These are phyloP conservation scores for Zoanthus gigantus DNA, from an alignment of 92 coral and sea anemone genomes.

Conservation along the genomic window DNA sequence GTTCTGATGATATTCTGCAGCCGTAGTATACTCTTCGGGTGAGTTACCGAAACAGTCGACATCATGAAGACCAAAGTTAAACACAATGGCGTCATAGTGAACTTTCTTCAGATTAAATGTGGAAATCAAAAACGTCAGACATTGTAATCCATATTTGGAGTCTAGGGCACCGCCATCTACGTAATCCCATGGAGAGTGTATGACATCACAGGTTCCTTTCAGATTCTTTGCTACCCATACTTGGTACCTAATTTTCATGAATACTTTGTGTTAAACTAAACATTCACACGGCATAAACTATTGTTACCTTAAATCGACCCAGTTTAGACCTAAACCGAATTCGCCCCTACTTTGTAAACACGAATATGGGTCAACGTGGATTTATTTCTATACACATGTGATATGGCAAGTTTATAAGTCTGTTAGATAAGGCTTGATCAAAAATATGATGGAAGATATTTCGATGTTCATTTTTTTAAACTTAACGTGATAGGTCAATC, in stretches of 20 bases:
- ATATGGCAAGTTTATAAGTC: too few relatives aligned
- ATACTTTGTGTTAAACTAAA: background rate
- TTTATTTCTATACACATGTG: too few relatives aligned
- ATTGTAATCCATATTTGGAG: conserved; percentile 77
- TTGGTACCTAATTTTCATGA: conserved; percentile 60
- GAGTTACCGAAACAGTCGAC: conserved; percentile 53
- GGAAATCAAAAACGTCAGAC: conserved; percentile 65
- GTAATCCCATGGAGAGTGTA: conserved; percentile 90
- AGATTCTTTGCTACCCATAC: conserved; percentile 56
- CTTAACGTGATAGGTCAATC: too few relatives aligned
- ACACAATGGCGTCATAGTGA: conserved; percentile 74
- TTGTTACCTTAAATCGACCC: too few relatives aligned
- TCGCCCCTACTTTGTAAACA: too few relatives aligned
- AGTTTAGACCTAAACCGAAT: too few relatives aligned
- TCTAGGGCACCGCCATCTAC: conserved; percentile 89
- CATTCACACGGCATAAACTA: too few relatives aligned
- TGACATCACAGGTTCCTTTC: conserved; percentile 65
- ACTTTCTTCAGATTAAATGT: conserved; percentile 56
- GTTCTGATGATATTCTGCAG: conserved; percentile 60
- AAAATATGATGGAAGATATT: too few relatives aligned
- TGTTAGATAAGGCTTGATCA: too few relatives aligned
- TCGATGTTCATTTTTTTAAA: too few relatives aligned
- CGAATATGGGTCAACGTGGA: too few relatives aligned
- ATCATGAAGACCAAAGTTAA: conserved; percentile 91
- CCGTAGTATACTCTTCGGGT: conserved; percentile 72